Evolutionary conservation across 2,113 vertebrate genomes (phyloP), one percentile per base, ranked within the genome.

Genomic region (Xenopus laevis): DNA sequence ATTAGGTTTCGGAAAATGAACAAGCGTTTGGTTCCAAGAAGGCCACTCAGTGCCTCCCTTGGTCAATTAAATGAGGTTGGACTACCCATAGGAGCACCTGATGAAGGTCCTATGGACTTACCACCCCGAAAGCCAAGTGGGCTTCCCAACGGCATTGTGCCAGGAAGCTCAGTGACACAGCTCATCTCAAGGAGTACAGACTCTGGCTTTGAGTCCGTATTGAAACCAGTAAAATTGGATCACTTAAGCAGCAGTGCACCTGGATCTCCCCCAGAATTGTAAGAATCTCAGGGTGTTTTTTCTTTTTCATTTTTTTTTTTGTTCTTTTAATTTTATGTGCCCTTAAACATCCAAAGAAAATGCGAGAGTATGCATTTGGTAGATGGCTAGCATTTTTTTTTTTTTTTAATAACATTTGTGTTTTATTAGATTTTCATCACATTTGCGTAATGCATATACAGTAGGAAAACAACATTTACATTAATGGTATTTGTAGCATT

Each of bases 1-100:
- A 69, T 5, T 84, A 99, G 97, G 78, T 99, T 98, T 85, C 95
- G 97, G 76, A 98, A 98, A 85, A 98, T 98, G 95, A 99, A 98
- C 83, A 99, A 98, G 76, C 96, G 96, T 20, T 86, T 96, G 55
- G 91, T 93, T 79, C 92, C 94, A 63, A 89, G 97, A 79, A 91
- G 91, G 83, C 89, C 91, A 23, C 81, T 94, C 82, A 93, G 92
- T 83, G 92, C 92, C 78, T 95, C 94, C 65, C 86, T 95, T 66
- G 91, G 92, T 77, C 93, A 95, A 2, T 90, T 95, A 40, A 95
- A 94, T 23, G 92, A 95, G 80, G 90, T 95, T 81, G 93, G 93
- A 81, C 82, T 98, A 64, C 91, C 95, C 20, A 90, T 93, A 79
- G 83, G 90, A 78, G 83, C 94, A 61, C 87, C 96, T 72, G 97